phyloP scores from a whole-genome alignment of 2,113 vertebrate species.

The Pseudorasbora parva region DNA sequence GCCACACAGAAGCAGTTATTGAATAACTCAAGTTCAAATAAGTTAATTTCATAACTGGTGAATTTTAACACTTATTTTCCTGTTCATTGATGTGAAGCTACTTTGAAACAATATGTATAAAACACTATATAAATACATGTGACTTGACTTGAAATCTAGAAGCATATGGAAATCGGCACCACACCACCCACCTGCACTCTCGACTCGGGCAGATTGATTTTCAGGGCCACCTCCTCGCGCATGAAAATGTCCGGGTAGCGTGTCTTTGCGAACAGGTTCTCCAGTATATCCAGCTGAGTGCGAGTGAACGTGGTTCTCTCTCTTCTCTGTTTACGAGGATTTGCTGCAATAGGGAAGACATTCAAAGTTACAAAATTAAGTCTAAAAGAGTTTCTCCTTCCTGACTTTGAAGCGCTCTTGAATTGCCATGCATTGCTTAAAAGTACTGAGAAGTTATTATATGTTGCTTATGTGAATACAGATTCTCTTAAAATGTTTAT shows the following conservation, averaged over 20 bases:
- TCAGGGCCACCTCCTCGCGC: slow-evolving; percentile 95
- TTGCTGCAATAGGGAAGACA: slow-evolving; percentile 66
- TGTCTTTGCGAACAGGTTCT: slow-evolving; percentile 87
- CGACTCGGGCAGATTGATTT: slow-evolving; percentile 96
- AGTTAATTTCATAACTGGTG: too few species aligned
- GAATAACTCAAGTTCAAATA: too few species aligned
- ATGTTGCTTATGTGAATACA: not conserved
- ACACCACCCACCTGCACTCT: slow-evolving; percentile 89
- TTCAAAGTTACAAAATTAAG: not conserved
- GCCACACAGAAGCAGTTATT: too few species aligned
- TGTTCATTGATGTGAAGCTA: too few species aligned
- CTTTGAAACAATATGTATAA: not conserved
- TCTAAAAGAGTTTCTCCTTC: too few species aligned
- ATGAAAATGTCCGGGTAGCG: slow-evolving; percentile 98
- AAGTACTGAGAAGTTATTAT: not conserved
- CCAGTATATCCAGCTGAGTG: slow-evolving; percentile 87
- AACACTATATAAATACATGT: not conserved
- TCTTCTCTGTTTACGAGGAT: slow-evolving; percentile 91
- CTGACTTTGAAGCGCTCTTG: not conserved
- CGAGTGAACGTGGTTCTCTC: slow-evolving; percentile 93
- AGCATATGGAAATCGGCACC: not conserved
- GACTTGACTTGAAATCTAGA: slow-evolving; percentile 18
- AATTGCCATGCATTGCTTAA: not conserved
- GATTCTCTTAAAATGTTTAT: not conserved
- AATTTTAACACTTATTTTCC: not conserved